Percentiles rank a stretch among this genome's conserved stretches.
Conservation (phyloP, 2,888 invertebrate genomes). For the Dioctria linearis region DNA sequence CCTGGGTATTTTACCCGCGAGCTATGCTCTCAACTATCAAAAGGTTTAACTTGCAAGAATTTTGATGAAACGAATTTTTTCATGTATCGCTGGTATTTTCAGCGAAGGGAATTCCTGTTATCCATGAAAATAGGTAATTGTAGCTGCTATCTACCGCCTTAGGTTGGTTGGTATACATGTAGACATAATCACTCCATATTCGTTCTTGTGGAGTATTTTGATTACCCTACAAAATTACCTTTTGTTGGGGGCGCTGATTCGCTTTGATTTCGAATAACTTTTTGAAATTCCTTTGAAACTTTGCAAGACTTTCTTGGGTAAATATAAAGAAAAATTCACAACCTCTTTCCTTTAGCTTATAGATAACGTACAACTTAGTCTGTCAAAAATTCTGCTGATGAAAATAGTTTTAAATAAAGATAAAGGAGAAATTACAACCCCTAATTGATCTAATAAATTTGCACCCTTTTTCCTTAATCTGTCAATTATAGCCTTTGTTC, state of each 20-base stretch:
- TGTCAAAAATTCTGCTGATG: no score
- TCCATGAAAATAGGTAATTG: background rate
- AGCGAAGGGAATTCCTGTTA: background rate
- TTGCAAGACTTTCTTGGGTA: no score
- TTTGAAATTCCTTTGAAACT: no score
- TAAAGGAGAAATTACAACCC: no score
- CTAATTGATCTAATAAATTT: no score
- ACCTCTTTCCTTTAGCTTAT: no score
- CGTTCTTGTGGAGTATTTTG: background rate
- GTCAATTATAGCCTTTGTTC: no score
- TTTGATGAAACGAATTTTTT: constrained; percentile 50
- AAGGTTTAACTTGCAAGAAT: constrained; percentile 51
- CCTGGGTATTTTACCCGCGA: constrained; percentile 35
- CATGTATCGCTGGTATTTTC: constrained; percentile 28
- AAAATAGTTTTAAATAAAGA: no score
- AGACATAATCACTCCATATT: background rate
- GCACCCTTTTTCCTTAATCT: no score
- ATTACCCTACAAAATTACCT: background rate
- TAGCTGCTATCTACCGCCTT: background rate
- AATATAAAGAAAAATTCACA: no score
- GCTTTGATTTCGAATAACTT: background rate
- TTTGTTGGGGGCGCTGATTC: background rate
- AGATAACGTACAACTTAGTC: no score
- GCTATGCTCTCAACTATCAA: constrained; percentile 44
- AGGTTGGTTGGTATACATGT: background rate